Conservation (phyloP, 2,888 invertebrate species). For the Sphaerophoria rueppellii region DNA sequence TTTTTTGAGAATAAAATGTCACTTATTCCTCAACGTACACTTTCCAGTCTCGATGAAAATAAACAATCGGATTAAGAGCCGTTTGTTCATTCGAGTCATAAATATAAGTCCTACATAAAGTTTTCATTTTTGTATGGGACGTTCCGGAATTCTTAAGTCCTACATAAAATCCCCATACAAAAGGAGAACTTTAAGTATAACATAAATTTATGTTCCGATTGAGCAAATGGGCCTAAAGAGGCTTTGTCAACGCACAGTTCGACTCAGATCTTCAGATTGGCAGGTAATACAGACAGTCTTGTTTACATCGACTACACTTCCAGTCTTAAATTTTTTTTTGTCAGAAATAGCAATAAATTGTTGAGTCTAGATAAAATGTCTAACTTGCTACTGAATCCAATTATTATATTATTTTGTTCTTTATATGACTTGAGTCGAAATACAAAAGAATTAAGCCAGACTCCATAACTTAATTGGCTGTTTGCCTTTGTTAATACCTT, state of each 20-base stretch:
- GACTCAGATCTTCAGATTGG: neutral
- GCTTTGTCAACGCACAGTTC: neutral
- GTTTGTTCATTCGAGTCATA: too few relatives aligned
- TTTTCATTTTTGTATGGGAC: too few relatives aligned
- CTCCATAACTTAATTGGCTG: constrained; percentile 32
- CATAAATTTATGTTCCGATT: too few relatives aligned
- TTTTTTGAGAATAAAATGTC: constrained; percentile 9
- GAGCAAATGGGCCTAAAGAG: too few relatives aligned
- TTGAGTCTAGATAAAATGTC: neutral
- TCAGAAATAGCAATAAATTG: too few relatives aligned
- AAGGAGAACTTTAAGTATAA: too few relatives aligned
- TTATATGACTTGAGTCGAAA: neutral
- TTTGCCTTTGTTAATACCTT: constrained; percentile 21
- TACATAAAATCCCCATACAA: too few relatives aligned
- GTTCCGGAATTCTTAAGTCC: too few relatives aligned
- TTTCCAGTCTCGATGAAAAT: constrained; percentile 1
- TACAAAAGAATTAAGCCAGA: constrained; percentile 22
- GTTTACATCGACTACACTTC: too few relatives aligned
- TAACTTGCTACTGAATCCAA: constrained; percentile 20
- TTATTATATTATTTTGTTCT: constrained; percentile 5
- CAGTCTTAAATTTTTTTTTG: too few relatives aligned
- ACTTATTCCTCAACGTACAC: neutral
- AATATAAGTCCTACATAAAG: too few relatives aligned
- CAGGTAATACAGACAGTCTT: neutral
- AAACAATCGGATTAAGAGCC: constrained; percentile 29